Percentiles rank a stretch among this genome's conserved stretches.
These are phyloP conservation scores for Muscicapa striata DNA, from an alignment of 2,797 vertebrate genomes.

Conservation along the genomic window DNA sequence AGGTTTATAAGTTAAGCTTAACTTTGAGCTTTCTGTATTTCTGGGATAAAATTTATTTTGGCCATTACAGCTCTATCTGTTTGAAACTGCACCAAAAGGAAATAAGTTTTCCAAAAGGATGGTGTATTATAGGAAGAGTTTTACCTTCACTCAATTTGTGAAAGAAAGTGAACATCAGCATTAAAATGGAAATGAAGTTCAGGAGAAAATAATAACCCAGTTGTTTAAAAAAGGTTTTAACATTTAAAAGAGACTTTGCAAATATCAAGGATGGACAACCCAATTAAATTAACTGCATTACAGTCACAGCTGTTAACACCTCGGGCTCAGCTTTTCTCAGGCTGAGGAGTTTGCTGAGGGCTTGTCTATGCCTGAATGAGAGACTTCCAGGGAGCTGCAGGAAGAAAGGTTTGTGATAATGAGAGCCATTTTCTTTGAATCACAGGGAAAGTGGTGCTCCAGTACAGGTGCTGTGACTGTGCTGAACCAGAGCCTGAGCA, in stretches of 20 bases:
- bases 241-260: constrained; percentile 34
- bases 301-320: neutral
- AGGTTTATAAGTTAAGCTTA: constrained; percentile 70
- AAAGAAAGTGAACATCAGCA: constrained; percentile 52
- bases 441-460: neutral
- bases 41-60: constrained; percentile 69
- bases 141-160: constrained; percentile 48
- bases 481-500: accelerated
- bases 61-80: constrained; percentile 53
- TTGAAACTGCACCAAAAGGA: constrained; percentile 55
- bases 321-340: neutral
- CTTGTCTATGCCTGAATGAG: neutral
- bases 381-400: neutral
- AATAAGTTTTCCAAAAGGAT: constrained; percentile 36
- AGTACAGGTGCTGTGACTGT: neutral
- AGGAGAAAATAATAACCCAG: constrained; percentile 46
- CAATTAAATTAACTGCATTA: constrained; percentile 60
- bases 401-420: neutral
- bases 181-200: constrained; percentile 59
- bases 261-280: constrained; percentile 48
- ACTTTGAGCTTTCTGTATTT: constrained; percentile 57
- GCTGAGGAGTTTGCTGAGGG: neutral
- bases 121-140: constrained; percentile 30
- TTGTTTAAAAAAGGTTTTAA: constrained; percentile 31
- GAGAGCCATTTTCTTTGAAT: neutral